Conservation (phyloP, 2,797 vertebrate species). For the Jordanella pulchra region DNA sequence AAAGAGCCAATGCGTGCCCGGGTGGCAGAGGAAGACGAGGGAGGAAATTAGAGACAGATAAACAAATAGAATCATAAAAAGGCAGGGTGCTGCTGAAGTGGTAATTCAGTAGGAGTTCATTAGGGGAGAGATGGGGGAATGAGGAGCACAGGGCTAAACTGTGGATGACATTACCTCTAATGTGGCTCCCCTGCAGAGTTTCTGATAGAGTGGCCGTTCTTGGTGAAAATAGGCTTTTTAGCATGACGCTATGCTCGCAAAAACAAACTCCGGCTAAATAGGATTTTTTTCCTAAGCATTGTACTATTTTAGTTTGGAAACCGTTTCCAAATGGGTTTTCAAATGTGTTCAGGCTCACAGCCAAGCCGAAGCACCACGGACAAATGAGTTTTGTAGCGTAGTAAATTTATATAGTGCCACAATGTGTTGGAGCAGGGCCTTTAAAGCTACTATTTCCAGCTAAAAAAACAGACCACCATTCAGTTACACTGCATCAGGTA, state of each 20-base stretch:
- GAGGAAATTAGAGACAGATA: conserved; percentile 82
- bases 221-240: conserved; percentile 77
- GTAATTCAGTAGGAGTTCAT: conserved; percentile 84
- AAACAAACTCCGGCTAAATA: conserved; percentile 76
- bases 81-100: conserved; percentile 77
- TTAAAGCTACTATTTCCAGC: conserved; percentile 30
- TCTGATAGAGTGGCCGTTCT: conserved; percentile 78
- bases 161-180: conserved; percentile 84
- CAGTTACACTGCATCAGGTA: conserved; percentile 34
- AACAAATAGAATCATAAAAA: conserved; percentile 87
- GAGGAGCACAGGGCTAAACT: conserved; percentile 79
- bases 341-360: conserved; percentile 64
- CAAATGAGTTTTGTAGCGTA: conserved; percentile 61
- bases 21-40: conserved; percentile 59
- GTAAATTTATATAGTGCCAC: conserved; percentile 45
- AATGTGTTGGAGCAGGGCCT: conserved; percentile 38
- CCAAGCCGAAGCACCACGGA: conserved; percentile 65
- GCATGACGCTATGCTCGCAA: conserved; percentile 71
- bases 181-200: conserved; percentile 77
- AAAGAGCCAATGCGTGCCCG: conserved; percentile 72
- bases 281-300: conserved; percentile 70
- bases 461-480: conserved; percentile 33
- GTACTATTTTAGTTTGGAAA: conserved; percentile 66
- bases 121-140: conserved; percentile 78
- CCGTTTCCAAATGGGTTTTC: conserved; percentile 66